phyloP scores from a whole-genome alignment of 2,797 vertebrate genomes.

The Betta splendens region DNA sequence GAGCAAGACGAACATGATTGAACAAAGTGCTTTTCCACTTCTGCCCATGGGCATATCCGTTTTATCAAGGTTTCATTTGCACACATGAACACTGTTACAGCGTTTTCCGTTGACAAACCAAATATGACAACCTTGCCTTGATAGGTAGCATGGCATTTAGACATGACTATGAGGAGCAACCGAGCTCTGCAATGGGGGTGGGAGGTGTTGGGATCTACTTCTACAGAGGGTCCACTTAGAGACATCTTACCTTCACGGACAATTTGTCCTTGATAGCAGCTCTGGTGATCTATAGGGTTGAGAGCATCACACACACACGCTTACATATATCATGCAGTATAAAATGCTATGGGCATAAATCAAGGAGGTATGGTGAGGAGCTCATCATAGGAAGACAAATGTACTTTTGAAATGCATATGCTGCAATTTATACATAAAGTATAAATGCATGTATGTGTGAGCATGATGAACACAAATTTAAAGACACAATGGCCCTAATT shows the following conservation, averaged over 20 bases:
- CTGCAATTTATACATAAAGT: conserved; percentile 10
- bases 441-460: conserved; percentile 11
- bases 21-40: conserved; percentile 24
- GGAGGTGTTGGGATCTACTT: conserved; percentile 55
- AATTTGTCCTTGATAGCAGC: conserved; percentile 83
- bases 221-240: conserved; percentile 56
- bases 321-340: conserved; percentile 79
- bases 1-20: conserved; percentile 21
- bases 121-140: conserved; percentile 36
- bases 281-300: conserved; percentile 84
- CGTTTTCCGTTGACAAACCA: conserved; percentile 18
- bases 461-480: conserved; percentile 17
- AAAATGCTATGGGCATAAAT: conserved; percentile 54
- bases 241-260: conserved; percentile 82
- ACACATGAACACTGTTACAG: conserved; percentile 20
- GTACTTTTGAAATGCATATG: conserved; percentile 4
- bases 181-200: conserved; percentile 48
- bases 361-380: conserved; percentile 45
- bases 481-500: conserved; percentile 18
- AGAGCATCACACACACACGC: conserved; percentile 82
- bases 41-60: not conserved
- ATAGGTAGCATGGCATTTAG: conserved; percentile 48
- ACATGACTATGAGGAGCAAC: conserved; percentile 56
- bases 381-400: conserved; percentile 15
- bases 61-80: conserved; percentile 2